A percentile compares a stretch with the other conserved stretches of the same genome.
Conservation (phyloP, 1,140 invertebrate genomes). For the Drosophila aff. region DNA sequence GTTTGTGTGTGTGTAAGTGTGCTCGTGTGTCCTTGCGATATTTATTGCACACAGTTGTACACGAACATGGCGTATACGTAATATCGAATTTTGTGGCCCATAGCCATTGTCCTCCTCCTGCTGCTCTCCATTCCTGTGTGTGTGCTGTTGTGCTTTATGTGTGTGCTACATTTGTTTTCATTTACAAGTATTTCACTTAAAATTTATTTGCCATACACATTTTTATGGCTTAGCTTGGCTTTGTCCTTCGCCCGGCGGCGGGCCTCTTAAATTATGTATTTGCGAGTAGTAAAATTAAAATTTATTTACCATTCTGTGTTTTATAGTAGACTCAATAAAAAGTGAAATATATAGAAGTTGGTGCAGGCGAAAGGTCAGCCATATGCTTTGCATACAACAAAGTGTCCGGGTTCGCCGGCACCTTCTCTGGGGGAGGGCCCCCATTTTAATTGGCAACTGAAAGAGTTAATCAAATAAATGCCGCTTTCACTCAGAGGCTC, state of each 20-base stretch:
- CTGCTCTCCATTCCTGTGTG: background rate
- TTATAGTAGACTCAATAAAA: conserved; percentile 63
- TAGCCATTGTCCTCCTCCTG: conserved; percentile 53
- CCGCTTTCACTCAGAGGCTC: conserved; percentile 37
- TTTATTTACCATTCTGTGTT: conserved; percentile 63
- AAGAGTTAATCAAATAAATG: conserved; percentile 73
- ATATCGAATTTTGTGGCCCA: conserved; percentile 64
- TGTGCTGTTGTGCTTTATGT: conserved; percentile 27
- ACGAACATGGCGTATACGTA: conserved; percentile 65
- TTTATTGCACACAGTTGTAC: conserved; percentile 64
- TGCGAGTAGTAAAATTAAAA: conserved; percentile 73
- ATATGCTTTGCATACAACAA: conserved; percentile 38
- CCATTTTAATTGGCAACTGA: conserved; percentile 70
- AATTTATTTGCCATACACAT: conserved; percentile 77
- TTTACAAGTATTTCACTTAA: conserved; percentile 83
- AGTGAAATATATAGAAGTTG: conserved; percentile 21
- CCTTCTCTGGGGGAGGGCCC: background rate
- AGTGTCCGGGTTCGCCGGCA: background rate
- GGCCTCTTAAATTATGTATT: conserved; percentile 68
- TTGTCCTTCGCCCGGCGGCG: conserved; percentile 38
- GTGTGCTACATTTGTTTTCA: conserved; percentile 79
- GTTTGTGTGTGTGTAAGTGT: background rate
- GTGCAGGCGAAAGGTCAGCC: conserved; percentile 21
- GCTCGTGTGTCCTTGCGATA: conserved; percentile 52
- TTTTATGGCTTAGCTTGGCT: conserved; percentile 76